Percentiles rank a stretch among this genome's conserved stretches.
These are phyloP conservation scores for Orchesellides sinensis DNA, from an alignment of 2,888 invertebrate species.

Conservation along the genomic window DNA sequence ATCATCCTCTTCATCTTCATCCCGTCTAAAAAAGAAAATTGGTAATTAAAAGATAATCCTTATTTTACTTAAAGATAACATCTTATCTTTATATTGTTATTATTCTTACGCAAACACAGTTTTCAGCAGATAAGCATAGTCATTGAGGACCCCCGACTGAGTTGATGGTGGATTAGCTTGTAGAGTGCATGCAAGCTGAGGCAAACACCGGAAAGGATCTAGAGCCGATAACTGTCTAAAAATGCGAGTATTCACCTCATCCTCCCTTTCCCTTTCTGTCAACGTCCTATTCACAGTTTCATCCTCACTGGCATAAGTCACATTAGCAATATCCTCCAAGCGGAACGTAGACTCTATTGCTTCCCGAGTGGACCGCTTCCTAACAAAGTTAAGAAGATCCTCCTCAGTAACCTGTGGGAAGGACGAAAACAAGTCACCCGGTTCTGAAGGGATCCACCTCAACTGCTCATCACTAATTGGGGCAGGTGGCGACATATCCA, in stretches of 20 bases:
- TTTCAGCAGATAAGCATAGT: conserved; percentile 72
- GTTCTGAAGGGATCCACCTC: conserved; percentile 42
- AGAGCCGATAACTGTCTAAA: conserved; percentile 69
- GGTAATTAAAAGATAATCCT: neutral
- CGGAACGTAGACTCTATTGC: conserved; percentile 22
- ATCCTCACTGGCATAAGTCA: conserved; percentile 51
- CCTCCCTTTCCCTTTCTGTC: conserved; percentile 35
- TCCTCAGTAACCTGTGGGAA: conserved; percentile 49
- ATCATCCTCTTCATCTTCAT: conserved; percentile 52
- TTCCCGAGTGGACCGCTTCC: conserved; percentile 37
- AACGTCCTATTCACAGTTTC: conserved; percentile 18
- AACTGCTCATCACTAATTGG: conserved; percentile 22
- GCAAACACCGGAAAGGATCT: conserved; percentile 78
- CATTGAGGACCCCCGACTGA: conserved; percentile 68
- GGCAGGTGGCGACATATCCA: conserved; percentile 21
- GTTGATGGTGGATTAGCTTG: conserved; percentile 79
- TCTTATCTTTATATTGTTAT: neutral
- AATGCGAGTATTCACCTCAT: conserved; percentile 56
- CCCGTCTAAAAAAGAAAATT: conserved; percentile 24
- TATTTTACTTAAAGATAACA: conserved; percentile 1
- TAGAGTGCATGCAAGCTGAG: conserved; percentile 83
- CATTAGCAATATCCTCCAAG: conserved; percentile 50
- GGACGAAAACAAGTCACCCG: conserved; percentile 44
- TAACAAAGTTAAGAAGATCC: conserved; percentile 29
- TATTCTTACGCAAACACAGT: conserved; percentile 67